phyloP scores from a whole-genome alignment of 1,140 invertebrate genomes.

The Mizuhopecten yessoensis region DNA sequence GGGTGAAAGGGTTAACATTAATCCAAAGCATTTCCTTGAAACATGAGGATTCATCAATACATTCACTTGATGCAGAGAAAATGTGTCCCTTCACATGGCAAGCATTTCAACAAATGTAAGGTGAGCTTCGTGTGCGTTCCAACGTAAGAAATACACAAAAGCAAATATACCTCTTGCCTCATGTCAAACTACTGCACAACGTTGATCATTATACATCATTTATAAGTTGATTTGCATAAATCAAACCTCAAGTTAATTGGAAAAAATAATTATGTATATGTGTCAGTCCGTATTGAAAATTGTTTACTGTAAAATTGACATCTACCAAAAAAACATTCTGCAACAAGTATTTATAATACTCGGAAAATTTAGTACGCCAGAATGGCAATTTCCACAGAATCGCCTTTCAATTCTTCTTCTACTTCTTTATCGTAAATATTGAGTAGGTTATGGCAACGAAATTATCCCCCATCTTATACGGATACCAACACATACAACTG shows the following conservation, averaged over 20 bases:
- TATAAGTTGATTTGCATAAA: not conserved
- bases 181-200: not conserved
- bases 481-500: not conserved
- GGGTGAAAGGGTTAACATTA: no score
- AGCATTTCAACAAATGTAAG: not conserved
- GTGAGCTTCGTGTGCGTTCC: not conserved
- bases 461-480: not conserved
- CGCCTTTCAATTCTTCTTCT: no score
- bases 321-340: not conserved
- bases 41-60: not conserved
- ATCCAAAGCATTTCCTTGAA: not conserved
- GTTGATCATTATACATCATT: not conserved
- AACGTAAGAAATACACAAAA: not conserved
- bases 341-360: no score
- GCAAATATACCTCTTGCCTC: not conserved
- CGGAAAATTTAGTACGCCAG: no score
- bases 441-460: not conserved
- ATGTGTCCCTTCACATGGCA: not conserved
- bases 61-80: slow-evolving; percentile 3
- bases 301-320: not conserved
- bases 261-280: no score
- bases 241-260: not conserved
- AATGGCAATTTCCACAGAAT: no score
- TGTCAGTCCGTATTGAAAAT: no score
- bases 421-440: not conserved